Evolutionary conservation across 2,888 invertebrate species (phyloP).

Genomic region (Spisula solida): DNA sequence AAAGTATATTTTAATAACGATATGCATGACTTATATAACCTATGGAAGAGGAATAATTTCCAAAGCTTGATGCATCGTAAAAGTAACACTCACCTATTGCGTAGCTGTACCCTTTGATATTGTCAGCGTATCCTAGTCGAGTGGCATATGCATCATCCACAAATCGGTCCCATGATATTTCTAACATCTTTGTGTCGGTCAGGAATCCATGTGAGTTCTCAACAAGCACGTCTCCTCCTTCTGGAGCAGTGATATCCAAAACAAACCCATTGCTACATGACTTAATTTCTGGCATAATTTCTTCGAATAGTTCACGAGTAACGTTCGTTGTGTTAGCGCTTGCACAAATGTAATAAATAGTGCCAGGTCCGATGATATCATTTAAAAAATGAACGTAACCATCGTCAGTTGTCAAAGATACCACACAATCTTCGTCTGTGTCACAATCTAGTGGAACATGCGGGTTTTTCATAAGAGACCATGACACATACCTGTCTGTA

Average conservation of each 20-base stretch:
- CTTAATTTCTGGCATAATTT: neutral
- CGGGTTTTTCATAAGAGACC: slow-evolving; percentile 57
- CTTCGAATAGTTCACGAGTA: neutral
- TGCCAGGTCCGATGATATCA: neutral
- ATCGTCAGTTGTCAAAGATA: neutral
- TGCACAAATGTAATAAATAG: slow-evolving; percentile 29
- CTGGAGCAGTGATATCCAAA: neutral
- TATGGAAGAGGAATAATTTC: too few species aligned
- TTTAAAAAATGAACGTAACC: slow-evolving; percentile 10
- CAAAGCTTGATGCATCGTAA: neutral
- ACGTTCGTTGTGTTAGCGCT: neutral
- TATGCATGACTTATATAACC: too few species aligned
- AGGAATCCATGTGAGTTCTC: slow-evolving; percentile 21
- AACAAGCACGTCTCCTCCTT: neutral
- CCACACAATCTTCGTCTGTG: neutral
- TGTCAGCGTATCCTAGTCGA: slow-evolving; percentile 37
- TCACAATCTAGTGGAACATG: neutral
- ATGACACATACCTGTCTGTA: slow-evolving; percentile 41
- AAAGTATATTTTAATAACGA: too few species aligned
- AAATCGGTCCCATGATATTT: slow-evolving; percentile 5
- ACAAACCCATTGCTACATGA: slow-evolving; percentile 36
- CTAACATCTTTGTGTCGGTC: neutral
- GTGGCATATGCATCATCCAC: neutral
- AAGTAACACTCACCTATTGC: slow-evolving; percentile 33
- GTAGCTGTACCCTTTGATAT: slow-evolving; percentile 22